phyloP scores from a whole-genome alignment of 2,797 vertebrate species.

The Cheirogaleus major region DNA sequence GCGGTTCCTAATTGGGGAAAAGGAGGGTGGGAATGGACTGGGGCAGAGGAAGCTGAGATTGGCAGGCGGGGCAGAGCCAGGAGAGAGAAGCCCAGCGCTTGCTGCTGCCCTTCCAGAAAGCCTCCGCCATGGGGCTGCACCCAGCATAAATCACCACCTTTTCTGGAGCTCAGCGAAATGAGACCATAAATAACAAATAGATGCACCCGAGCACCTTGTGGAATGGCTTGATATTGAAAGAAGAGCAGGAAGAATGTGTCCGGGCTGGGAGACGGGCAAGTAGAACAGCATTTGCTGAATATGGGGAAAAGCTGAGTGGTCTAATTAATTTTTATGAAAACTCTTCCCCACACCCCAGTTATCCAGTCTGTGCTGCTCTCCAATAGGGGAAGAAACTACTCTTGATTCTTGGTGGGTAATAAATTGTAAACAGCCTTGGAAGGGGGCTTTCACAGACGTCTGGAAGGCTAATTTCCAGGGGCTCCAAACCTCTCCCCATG shows the following conservation, averaged over 20 bases:
- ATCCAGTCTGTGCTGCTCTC: neutral
- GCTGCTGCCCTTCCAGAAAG: neutral
- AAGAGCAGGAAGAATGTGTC: neutral
- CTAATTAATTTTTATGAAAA: slow-evolving; percentile 70
- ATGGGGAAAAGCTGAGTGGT: slow-evolving; percentile 8
- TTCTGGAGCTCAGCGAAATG: slow-evolving; percentile 50
- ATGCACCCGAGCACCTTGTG: neutral
- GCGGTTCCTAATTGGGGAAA: slow-evolving; percentile 66
- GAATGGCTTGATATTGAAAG: neutral
- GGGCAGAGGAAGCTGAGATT: slow-evolving; percentile 32
- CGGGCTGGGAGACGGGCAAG: neutral
- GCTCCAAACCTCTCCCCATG: neutral
- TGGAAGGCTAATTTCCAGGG: slow-evolving; percentile 22
- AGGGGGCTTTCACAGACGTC: neutral
- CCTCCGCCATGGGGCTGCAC: neutral
- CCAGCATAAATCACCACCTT: slow-evolving; percentile 32
- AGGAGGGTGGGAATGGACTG: neutral
- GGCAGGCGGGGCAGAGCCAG: neutral
- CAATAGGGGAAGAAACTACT: neutral
- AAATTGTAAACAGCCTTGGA: slow-evolving; percentile 37
- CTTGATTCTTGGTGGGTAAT: slow-evolving; percentile 10
- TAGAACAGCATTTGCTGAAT: neutral
- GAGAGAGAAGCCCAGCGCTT: neutral
- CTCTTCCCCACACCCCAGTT: neutral
- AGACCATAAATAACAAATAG: slow-evolving; percentile 31